Conservation (phyloP, 2,888 invertebrate genomes). For the Antheraea yamamai region DNA sequence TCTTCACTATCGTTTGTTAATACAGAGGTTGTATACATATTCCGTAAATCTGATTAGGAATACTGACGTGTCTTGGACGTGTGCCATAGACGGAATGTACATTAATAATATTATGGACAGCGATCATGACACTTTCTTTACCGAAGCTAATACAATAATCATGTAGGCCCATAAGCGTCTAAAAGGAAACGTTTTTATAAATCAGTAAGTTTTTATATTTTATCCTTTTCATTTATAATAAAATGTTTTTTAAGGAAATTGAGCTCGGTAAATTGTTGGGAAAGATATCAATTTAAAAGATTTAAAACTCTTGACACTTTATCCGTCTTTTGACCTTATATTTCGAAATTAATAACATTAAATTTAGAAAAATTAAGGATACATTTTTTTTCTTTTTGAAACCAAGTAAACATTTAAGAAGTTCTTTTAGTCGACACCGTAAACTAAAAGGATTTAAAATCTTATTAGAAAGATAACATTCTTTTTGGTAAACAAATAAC, state of each 20-base stretch:
- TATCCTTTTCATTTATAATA: background rate
- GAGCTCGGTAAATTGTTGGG: background rate
- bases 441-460: background rate
- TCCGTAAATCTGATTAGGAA: conserved; percentile 2
- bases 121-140: conserved; percentile 7
- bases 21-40: conserved; percentile 8
- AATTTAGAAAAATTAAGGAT: too few relatives aligned
- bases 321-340: background rate
- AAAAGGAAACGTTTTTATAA: background rate
- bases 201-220: background rate
- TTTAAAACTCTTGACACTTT: background rate
- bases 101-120: conserved; percentile 11
- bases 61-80: conserved; percentile 8
- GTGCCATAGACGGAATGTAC: conserved; percentile 5
- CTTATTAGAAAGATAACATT: background rate
- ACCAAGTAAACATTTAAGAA: background rate
- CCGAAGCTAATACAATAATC: conserved; percentile 2
- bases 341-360: too few relatives aligned
- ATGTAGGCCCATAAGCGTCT: background rate
- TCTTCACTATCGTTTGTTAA: background rate
- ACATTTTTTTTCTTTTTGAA: background rate
- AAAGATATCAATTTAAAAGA: conserved; percentile 1
- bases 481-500: conserved; percentile 9
- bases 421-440: background rate
- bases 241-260: background rate